Evolutionary conservation across 2,113 vertebrate genomes (phyloP).

Genomic region (Peromyscus maniculatus): DNA sequence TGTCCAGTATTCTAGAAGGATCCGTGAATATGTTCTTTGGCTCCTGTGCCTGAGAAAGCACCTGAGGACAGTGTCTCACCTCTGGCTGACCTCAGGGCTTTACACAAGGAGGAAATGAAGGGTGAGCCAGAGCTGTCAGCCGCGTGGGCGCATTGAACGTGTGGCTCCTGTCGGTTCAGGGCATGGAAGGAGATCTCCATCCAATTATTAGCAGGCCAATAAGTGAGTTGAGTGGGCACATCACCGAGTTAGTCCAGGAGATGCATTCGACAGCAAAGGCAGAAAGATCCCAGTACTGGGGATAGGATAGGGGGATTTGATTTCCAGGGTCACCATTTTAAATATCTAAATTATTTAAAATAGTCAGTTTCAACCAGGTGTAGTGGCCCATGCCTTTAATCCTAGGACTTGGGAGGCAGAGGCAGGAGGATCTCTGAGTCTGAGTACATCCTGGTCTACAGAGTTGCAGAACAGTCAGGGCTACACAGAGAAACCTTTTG

Average conservation of each 20-base stretch:
- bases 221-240: neutral
- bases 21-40: too few species aligned
- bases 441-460: neutral
- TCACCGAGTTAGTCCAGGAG: neutral
- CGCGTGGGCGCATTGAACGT: neutral
- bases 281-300: neutral
- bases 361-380: neutral
- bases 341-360: conserved; percentile 44
- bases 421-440: neutral
- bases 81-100: neutral
- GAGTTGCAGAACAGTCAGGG: neutral
- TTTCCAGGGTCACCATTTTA: conserved; percentile 9
- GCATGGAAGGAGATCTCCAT: neutral
- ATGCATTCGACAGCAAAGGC: neutral
- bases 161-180: neutral
- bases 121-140: neutral
- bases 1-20: neutral
- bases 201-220: conserved; percentile 9
- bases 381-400: neutral
- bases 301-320: neutral
- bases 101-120: conserved; percentile 2
- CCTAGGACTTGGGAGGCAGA: neutral
- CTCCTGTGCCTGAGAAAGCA: neutral
- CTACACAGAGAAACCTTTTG: neutral
- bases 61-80: neutral